Evolutionary conservation across 2,888 invertebrate species (phyloP), one percentile per base, ranked within the genome.

Genomic region (Leptinotarsa rubiginosa): DNA sequence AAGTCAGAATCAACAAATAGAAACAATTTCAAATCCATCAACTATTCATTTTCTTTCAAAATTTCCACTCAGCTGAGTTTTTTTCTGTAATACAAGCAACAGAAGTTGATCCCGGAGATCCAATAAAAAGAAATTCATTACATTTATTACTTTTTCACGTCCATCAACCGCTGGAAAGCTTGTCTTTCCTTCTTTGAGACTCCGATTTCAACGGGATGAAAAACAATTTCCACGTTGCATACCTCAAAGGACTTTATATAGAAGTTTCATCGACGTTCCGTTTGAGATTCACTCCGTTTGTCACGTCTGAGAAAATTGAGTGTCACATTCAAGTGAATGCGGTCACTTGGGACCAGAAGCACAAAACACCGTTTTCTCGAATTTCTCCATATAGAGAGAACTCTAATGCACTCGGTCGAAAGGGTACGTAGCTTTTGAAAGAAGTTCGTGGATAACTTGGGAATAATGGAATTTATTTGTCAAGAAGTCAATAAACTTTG

Each of bases 231-330:
- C 62, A 62, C 62, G 62, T 62, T 62, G 62, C 41, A 31, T 62
- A 62, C 62, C 62, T 62, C 62, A 25, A 62, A 62, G 62, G 62
- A 62, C 10, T 62, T 62, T 25, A 16, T 41, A 62, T 62, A 62
- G 25, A 22, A 56, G 56, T 69, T 47, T 22, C 56, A 52, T 41
- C 56, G 69, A 69, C 69, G 56, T 69, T 69, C 59, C 74, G 69
- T 73, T 75, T 52, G 72, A 52, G 68, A 77, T 77, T 68, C 77
- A 73, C 74, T 68, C 47, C 66, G 75, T 70, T 56, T 72, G 77
- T 75, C 77, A 72, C 74, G 69, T 75, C 69, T 68, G 65, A 65
- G 73, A 73, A 73, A 77, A 77, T 77, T 77, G 75, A 77, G 77
- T 77, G 77, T 77, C 70, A 75, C 68, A 72, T 76, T 70, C 72